Evolutionary conservation across 2,113 vertebrate species (phyloP), one percentile per base, ranked within the genome.

Genomic region (Tretioscincus oriximinensis): DNA sequence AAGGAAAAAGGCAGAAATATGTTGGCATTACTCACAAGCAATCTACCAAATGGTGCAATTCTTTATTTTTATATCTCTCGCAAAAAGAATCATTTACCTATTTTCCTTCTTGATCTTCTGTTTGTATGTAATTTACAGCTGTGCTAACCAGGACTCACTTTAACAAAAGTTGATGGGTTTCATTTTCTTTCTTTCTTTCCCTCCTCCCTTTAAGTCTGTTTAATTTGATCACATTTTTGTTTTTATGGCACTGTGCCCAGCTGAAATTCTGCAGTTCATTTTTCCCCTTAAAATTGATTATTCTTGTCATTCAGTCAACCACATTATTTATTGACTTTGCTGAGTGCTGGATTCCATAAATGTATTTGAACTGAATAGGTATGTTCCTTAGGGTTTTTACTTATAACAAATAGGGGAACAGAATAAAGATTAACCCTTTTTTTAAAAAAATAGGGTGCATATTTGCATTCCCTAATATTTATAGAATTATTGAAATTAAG

Each of bases 1-100:
- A n/a, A 76, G 86, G 81, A 85, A 29, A 84, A 87, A 84, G 70
- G 79, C 87, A 90, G 85, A 92, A 89, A 85, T 89, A 90, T 82
- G 90, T 61, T 79, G 84, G 51, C 70, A 49, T 90, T 84, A 86
- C 88, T 89, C 87, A 87, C 68, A 84, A 28, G 84, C 54, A 83
- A 86, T 67, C 81, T 35, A 73, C 83, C 80, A 88, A 78, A 87
- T 28, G 14, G 21, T 22, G 63, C n/a, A 11, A n/a, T 88, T 82
- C 58, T 88, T 88, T 86, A 78, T 89, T n/a, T 18, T 5, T 47
- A 63, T 65, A 84, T 78, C 80, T 61, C n/a, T 75, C 16, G 2
- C 22, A 20, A 22, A 21, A 63, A 63, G 51, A 31, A 68, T 84
- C 65, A n/a, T 80, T 69, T 79, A 20, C 83, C 73, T 79, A 73